Conservation (phyloP, 1,140 invertebrate species). For the Microplitis mediator region DNA sequence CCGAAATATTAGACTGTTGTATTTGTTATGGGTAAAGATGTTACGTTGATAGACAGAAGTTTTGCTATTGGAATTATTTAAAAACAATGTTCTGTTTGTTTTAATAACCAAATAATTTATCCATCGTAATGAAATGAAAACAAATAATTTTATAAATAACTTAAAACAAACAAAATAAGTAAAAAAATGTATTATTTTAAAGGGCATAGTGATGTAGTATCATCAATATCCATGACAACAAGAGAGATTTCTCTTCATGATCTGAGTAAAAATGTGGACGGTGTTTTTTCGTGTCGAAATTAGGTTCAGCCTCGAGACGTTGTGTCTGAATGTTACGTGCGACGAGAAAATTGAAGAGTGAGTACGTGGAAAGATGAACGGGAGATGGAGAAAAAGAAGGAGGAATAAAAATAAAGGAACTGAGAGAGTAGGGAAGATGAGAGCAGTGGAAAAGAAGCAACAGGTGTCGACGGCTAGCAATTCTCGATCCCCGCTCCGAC, state of each 20-base stretch:
- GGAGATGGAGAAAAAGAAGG: neutral
- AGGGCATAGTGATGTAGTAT: too few relatives aligned
- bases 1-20: too few relatives aligned
- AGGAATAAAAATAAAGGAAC: conserved; percentile 7
- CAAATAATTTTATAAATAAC: too few relatives aligned
- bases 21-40: too few relatives aligned
- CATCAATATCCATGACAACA: too few relatives aligned
- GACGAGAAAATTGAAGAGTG: conserved; percentile 7
- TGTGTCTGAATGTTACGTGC: neutral
- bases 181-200: too few relatives aligned
- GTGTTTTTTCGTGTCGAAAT: neutral
- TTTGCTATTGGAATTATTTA: too few relatives aligned
- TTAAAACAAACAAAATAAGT: too few relatives aligned
- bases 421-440: conserved; percentile 28
- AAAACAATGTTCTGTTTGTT: too few relatives aligned
- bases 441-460: conserved; percentile 55
- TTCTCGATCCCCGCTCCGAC: conserved; percentile 29
- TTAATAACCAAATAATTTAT: too few relatives aligned
- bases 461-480: conserved; percentile 56
- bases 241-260: neutral
- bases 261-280: neutral
- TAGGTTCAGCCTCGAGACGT: neutral
- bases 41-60: too few relatives aligned
- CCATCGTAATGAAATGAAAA: too few relatives aligned
- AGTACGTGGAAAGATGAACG: neutral